Evolutionary conservation across 2,888 invertebrate species (phyloP).

Genomic region (Ornithoptera priamus): DNA sequence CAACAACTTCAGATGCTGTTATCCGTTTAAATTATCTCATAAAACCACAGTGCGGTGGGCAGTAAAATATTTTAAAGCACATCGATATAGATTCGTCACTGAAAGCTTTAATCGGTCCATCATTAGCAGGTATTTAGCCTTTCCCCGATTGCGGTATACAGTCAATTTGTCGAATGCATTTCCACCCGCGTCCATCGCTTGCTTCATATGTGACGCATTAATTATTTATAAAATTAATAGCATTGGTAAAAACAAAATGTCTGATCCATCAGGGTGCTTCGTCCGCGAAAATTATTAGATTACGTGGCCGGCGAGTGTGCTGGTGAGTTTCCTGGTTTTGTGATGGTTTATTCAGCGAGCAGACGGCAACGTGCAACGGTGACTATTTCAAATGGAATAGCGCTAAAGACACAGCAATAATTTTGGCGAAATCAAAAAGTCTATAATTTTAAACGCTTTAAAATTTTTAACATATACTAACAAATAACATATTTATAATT

Average conservation of each 20-base stretch:
- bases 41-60: conserved; percentile 8
- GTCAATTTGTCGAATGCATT: conserved; percentile 78
- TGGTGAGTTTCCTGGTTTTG: conserved; percentile 33
- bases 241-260: conserved; percentile 65
- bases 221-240: conserved; percentile 77
- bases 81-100: conserved; percentile 29
- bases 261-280: conserved; percentile 45
- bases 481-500: too few species aligned
- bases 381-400: neutral
- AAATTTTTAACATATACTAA: neutral
- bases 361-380: neutral
- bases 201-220: conserved; percentile 67
- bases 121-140: conserved; percentile 78
- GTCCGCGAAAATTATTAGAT: conserved; percentile 62
- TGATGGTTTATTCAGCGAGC: neutral
- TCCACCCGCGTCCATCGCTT: conserved; percentile 65
- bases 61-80: conserved; percentile 22
- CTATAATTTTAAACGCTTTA: neutral
- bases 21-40: neutral
- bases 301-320: conserved; percentile 49
- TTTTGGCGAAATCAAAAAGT: neutral
- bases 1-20: too few species aligned
- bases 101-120: conserved; percentile 60
- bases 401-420: neutral
- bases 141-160: conserved; percentile 74